Conservation (phyloP, 2,113 vertebrate genomes). For the Menidia beryllina region DNA sequence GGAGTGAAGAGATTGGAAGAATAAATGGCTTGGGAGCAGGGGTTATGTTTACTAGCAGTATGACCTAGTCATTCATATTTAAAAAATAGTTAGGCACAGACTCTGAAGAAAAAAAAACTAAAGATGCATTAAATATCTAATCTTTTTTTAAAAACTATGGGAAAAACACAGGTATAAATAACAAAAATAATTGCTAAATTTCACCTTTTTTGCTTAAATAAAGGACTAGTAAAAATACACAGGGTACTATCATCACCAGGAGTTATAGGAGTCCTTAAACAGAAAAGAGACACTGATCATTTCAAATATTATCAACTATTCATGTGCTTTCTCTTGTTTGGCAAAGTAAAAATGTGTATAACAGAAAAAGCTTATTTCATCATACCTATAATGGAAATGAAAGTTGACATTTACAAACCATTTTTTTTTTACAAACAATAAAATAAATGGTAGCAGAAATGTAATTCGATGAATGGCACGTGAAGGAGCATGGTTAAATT, state of each 20-base stretch:
- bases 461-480: conserved; percentile 17
- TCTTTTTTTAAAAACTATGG: neutral
- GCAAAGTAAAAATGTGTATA: conserved; percentile 2
- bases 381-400: conserved; percentile 7
- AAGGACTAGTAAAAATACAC: neutral
- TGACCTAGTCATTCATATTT: neutral
- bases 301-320: conserved; percentile 5
- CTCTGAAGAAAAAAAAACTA: neutral
- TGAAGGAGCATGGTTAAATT: neutral
- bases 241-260: neutral
- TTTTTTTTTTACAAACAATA: conserved; percentile 4
- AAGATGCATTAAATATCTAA: too few species aligned
- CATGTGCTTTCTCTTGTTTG: neutral
- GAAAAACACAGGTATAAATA: neutral
- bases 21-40: too few species aligned
- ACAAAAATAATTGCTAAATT: conserved; percentile 3
- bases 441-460: conserved; percentile 13
- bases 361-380: conserved; percentile 3
- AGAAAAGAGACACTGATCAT: neutral
- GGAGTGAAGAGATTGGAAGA: too few species aligned
- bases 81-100: too few species aligned
- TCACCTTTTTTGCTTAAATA: neutral
- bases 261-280: conserved; percentile 2
- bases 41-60: neutral
- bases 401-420: conserved; percentile 12